phyloP scores from a whole-genome alignment of 2,113 vertebrate genomes.

The Pholis gunnellus region DNA sequence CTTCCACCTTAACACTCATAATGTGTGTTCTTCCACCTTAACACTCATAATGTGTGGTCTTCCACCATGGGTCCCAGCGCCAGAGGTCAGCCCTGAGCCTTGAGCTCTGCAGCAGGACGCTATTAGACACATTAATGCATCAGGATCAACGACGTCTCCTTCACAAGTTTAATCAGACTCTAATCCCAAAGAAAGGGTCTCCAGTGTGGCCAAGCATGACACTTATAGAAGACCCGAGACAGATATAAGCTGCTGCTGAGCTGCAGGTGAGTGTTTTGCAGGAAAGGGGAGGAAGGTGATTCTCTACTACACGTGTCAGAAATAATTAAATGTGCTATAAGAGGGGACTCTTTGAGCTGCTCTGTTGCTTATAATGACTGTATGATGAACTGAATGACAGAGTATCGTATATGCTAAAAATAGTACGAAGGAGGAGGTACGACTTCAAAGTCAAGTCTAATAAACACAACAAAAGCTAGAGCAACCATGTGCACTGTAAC shows the following conservation, averaged over 20 bases:
- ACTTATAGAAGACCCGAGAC: neutral
- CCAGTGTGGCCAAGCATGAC: neutral
- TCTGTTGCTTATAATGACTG: neutral
- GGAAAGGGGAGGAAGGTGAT: neutral
- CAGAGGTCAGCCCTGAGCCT: too few relatives aligned
- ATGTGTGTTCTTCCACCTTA: too few relatives aligned
- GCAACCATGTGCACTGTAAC: neutral
- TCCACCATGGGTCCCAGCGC: too few relatives aligned
- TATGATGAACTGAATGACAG: neutral
- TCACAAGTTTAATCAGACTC: constrained; percentile 31
- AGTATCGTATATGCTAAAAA: neutral
- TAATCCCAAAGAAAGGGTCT: constrained; percentile 18
- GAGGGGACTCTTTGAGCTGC: neutral
- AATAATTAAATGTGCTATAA: constrained; percentile 9
- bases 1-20: too few relatives aligned
- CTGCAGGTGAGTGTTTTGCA: too few relatives aligned
- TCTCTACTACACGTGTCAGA: neutral
- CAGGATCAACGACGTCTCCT: neutral
- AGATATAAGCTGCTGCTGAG: too few relatives aligned
- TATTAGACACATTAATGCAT: too few relatives aligned
- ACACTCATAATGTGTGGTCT: too few relatives aligned
- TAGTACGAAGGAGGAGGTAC: neutral
- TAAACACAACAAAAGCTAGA: neutral
- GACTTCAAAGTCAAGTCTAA: neutral
- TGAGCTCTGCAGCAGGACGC: too few relatives aligned